Evolutionary conservation across 2,888 invertebrate species (phyloP).

Genomic region (Drepanosiphum platanoidis): DNA sequence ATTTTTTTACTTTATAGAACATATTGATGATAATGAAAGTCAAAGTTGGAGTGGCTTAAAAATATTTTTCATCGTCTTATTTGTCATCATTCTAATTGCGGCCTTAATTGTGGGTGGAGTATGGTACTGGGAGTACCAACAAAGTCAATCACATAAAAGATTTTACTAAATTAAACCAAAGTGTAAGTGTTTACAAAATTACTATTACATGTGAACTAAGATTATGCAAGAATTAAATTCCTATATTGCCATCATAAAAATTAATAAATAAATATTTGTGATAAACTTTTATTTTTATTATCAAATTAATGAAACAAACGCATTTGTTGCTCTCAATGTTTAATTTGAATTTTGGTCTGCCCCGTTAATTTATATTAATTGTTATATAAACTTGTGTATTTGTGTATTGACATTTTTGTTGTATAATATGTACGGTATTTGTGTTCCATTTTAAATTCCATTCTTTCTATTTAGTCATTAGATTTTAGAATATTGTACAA

Average conservation of each 20-base stretch:
- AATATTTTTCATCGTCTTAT: conserved; percentile 87
- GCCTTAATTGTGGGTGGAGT: conserved; percentile 87
- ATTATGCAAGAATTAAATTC: not conserved
- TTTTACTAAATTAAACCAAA: conserved; percentile 47
- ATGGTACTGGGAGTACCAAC: conserved; percentile 70
- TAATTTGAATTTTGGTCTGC: not conserved
- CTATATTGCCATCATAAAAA: conserved; percentile 37
- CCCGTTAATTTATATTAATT: conserved; percentile 4
- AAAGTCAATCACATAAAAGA: conserved; percentile 55
- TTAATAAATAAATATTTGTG: not conserved
- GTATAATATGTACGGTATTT: conserved; percentile 53
- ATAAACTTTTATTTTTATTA: not conserved
- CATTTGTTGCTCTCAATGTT: not conserved
- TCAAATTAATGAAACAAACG: conserved; percentile 1
- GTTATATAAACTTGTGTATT: conserved; percentile 5
- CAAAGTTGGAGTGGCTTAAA: conserved; percentile 88
- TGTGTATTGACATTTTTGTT: conserved; percentile 17
- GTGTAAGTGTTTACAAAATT: not conserved
- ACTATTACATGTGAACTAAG: not conserved
- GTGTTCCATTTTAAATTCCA: conserved; percentile 58
- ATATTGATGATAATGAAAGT: conserved; percentile 87
- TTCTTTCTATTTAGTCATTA: conserved; percentile 52
- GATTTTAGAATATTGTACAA: conserved; percentile 39
- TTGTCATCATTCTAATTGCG: conserved; percentile 83
- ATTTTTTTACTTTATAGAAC: conserved; percentile 71